Evolutionary conservation across 2,888 invertebrate species (phyloP).

Genomic region (Junonia oenone): DNA sequence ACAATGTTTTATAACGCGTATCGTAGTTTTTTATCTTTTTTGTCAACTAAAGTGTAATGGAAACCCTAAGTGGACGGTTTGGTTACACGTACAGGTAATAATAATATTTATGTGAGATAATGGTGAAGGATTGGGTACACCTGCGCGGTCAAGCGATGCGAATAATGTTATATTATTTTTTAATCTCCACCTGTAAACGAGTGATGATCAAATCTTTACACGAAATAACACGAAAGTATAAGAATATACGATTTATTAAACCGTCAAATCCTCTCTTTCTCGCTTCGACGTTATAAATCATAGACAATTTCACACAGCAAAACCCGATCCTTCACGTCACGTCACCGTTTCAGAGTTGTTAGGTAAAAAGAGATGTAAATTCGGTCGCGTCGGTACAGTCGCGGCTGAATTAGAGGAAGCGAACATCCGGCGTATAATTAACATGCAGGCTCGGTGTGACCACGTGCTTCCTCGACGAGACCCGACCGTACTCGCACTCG

Average conservation of each 20-base stretch:
- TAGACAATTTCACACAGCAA: background rate
- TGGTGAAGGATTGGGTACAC: background rate
- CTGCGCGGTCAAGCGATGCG: background rate
- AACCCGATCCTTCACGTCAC: background rate
- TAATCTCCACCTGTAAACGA: too few species aligned
- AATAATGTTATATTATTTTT: too few species aligned
- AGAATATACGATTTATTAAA: too few species aligned
- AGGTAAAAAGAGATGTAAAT: conserved; percentile 1
- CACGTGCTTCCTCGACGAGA: conserved; percentile 26
- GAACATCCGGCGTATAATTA: conserved; percentile 53
- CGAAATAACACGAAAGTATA: too few species aligned
- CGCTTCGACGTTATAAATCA: too few species aligned
- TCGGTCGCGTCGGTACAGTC: conserved; percentile 9
- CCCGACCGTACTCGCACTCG: conserved; percentile 8
- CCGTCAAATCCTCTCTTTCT: too few species aligned
- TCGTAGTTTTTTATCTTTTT: conserved; percentile 4
- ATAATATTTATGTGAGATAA: background rate
- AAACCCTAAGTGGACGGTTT: conserved; percentile 1
- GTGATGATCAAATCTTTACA: background rate
- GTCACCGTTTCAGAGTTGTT: background rate
- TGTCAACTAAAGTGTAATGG: conserved; percentile 12
- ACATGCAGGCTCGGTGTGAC: conserved; percentile 31
- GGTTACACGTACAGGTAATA: conserved; percentile 2
- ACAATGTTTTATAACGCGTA: conserved; percentile 4
- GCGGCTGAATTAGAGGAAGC: conserved; percentile 44